These are phyloP conservation scores for Ophonus ardosiacus DNA, from an alignment of 2,888 invertebrate genomes.

Conservation along the genomic window DNA sequence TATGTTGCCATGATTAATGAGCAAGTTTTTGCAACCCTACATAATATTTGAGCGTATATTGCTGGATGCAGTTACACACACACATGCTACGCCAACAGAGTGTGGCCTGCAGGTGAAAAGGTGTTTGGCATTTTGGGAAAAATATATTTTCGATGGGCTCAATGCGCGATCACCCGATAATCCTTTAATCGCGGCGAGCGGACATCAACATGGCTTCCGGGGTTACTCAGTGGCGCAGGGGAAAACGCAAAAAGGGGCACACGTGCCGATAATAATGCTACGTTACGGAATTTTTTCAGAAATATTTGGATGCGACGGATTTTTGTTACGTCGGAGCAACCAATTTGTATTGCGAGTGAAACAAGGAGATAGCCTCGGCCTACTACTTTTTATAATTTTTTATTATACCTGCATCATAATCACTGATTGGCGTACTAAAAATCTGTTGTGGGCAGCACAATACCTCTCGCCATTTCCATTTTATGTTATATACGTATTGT, in stretches of 20 bases:
- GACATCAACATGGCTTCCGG: conserved; percentile 61
- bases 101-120: conserved; percentile 54
- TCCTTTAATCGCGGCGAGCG: conserved; percentile 59
- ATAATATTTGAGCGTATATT: conserved; percentile 22
- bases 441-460: no score
- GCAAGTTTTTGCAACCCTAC: conserved; percentile 4
- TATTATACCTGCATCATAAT: no score
- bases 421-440: no score
- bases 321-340: no score
- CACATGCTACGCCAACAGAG: background rate
- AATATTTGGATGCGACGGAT: no score
- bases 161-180: conserved; percentile 55
- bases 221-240: background rate
- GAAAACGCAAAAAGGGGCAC: background rate
- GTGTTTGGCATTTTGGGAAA: conserved; percentile 64
- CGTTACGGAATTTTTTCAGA: no score
- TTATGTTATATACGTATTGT: no score
- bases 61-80: background rate
- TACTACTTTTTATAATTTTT: no score
- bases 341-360: no score
- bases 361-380: no score
- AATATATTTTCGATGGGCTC: conserved; percentile 63
- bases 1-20: conserved; percentile 31
- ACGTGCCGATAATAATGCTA: no score
- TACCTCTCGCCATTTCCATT: no score